Conservation (phyloP, 1,140 invertebrate species). For the Drosophila tropicalis region DNA sequence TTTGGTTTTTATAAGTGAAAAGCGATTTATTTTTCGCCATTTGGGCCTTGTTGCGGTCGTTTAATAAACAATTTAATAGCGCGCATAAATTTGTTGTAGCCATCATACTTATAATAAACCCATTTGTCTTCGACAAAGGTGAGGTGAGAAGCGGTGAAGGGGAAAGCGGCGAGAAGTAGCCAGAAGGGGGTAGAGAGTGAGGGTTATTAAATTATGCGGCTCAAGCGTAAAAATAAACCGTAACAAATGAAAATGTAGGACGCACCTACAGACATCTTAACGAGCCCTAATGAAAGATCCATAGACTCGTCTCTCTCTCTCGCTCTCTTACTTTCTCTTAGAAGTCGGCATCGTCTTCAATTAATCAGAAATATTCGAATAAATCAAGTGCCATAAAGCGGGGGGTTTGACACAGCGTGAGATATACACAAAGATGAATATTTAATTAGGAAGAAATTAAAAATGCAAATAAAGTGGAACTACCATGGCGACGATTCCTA, state of each 20-base stretch:
- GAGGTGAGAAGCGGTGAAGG: background rate
- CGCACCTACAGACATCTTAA: constrained; percentile 51
- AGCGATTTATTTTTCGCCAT: constrained; percentile 80
- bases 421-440: constrained; percentile 74
- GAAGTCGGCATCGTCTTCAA: constrained; percentile 76
- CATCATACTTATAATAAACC: constrained; percentile 79
- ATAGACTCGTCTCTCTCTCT: constrained; percentile 3
- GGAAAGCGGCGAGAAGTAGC: too few species aligned
- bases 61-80: constrained; percentile 81
- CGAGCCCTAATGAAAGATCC: constrained; percentile 67
- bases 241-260: constrained; percentile 75
- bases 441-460: constrained; percentile 81
- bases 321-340: constrained; percentile 59
- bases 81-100: constrained; percentile 74
- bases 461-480: constrained; percentile 80
- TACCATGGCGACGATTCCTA: constrained; percentile 60
- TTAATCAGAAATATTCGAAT: constrained; percentile 76
- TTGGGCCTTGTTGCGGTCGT: constrained; percentile 67
- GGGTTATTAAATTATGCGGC: constrained; percentile 77
- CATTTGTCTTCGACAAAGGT: constrained; percentile 64
- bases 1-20: constrained; percentile 57
- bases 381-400: constrained; percentile 76
- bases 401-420: constrained; percentile 71
- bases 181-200: background rate
- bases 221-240: constrained; percentile 79